phyloP scores from a whole-genome alignment of 2,888 invertebrate species.

The Perizoma affinitatum region DNA sequence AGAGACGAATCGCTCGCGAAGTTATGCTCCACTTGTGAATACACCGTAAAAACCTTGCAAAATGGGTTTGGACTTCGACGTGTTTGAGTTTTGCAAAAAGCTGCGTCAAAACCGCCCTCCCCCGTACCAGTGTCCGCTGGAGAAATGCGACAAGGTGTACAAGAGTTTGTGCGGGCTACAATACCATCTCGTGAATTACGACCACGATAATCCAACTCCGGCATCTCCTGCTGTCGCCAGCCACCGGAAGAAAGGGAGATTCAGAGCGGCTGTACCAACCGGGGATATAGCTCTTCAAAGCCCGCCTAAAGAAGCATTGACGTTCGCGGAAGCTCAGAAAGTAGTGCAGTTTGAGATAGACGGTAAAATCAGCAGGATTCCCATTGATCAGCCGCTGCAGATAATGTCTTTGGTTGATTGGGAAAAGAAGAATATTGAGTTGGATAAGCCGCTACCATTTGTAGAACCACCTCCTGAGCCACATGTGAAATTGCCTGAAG shows the following conservation, averaged over 20 bases:
- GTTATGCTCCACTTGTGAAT: slow-evolving; percentile 10
- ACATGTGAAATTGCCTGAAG: slow-evolving; percentile 76
- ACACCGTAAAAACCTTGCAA: slow-evolving; percentile 41
- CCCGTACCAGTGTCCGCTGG: slow-evolving; percentile 93
- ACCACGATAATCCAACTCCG: slow-evolving; percentile 91
- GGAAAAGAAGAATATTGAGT: slow-evolving; percentile 76
- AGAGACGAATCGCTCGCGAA: not conserved
- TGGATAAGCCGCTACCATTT: slow-evolving; percentile 73
- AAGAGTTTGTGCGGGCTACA: slow-evolving; percentile 94
- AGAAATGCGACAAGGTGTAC: slow-evolving; percentile 93
- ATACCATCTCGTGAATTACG: slow-evolving; percentile 93
- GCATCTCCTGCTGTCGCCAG: slow-evolving; percentile 85
- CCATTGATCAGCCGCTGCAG: slow-evolving; percentile 87
- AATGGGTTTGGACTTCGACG: slow-evolving; percentile 94
- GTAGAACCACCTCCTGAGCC: slow-evolving; percentile 74
- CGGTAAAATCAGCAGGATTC: slow-evolving; percentile 88
- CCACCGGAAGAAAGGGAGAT: slow-evolving; percentile 86
- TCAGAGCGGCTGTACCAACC: slow-evolving; percentile 84
- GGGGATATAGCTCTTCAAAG: slow-evolving; percentile 80
- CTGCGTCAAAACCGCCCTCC: slow-evolving; percentile 91
- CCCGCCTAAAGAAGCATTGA: slow-evolving; percentile 87
- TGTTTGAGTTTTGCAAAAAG: slow-evolving; percentile 93
- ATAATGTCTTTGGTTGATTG: slow-evolving; percentile 88
- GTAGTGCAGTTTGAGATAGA: slow-evolving; percentile 95
- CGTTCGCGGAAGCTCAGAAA: slow-evolving; percentile 93